Evolutionary conservation across 2,888 invertebrate species (phyloP).

Genomic region (Andrena camellia): DNA sequence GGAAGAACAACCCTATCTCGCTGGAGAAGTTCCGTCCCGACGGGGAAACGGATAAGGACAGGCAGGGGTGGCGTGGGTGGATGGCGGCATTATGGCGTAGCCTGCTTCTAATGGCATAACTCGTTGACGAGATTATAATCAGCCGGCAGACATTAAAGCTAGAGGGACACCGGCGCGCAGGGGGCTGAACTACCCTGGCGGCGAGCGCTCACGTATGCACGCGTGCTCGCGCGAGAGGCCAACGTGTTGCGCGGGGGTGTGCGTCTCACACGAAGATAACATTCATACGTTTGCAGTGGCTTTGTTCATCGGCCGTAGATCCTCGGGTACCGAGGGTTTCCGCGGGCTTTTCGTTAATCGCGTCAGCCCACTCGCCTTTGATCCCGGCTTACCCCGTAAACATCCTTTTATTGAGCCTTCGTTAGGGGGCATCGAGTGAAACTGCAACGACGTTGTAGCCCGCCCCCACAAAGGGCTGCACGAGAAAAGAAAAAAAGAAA

Average conservation of each 20-base stretch:
- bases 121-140: conserved; percentile 85
- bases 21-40: conserved; percentile 16
- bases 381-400: conserved; percentile 74
- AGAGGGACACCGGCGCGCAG: conserved; percentile 62
- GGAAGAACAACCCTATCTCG: conserved; percentile 33
- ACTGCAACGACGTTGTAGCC: conserved; percentile 48
- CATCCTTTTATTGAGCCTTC: conserved; percentile 79
- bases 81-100: conserved; percentile 62
- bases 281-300: conserved; percentile 54
- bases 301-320: conserved; percentile 42
- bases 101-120: conserved; percentile 79
- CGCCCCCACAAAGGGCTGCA: conserved; percentile 54
- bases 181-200: conserved; percentile 19
- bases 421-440: conserved; percentile 66
- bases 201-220: conserved; percentile 3
- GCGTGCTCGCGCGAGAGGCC: neutral
- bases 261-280: conserved; percentile 45
- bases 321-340: conserved; percentile 32
- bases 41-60: conserved; percentile 53
- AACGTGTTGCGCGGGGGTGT: neutral
- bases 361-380: conserved; percentile 79
- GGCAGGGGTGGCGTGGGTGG: conserved; percentile 18
- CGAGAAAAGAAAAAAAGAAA: neutral
- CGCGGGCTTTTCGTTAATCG: conserved; percentile 76
- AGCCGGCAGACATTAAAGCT: conserved; percentile 82